Percentiles rank a stretch among this genome's conserved stretches.
These are phyloP conservation scores for Hemithea aestivaria DNA, from an alignment of 2,888 invertebrate genomes.

Conservation along the genomic window DNA sequence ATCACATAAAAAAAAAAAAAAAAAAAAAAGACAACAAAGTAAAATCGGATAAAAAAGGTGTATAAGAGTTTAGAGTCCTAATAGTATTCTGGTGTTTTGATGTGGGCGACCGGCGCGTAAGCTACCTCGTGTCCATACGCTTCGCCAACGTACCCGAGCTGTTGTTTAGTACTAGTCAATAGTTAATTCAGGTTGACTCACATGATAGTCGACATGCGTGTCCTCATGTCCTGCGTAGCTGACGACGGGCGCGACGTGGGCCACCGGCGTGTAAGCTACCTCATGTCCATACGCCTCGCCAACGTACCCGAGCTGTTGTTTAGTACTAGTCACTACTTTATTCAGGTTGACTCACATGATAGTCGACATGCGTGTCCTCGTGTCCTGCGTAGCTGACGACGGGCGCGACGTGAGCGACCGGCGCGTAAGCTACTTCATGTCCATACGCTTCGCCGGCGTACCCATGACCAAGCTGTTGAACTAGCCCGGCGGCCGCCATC, in stretches of 20 bases:
- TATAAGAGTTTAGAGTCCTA: too few species aligned
- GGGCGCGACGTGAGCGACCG: constrained; percentile 47
- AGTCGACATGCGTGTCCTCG: constrained; percentile 70
- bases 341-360: constrained; percentile 62
- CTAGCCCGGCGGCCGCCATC: constrained; percentile 61
- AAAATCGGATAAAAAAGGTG: too few species aligned
- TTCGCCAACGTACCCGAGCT: constrained; percentile 49
- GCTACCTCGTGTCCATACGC: constrained; percentile 62
- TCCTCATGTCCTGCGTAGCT: constrained; percentile 64
- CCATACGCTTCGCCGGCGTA: constrained; percentile 62
- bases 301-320: too few species aligned
- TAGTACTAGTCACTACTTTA: too few species aligned
- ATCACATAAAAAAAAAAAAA: too few species aligned
- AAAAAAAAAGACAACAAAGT: too few species aligned
- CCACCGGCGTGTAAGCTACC: constrained; percentile 60
- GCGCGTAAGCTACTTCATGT: constrained; percentile 64
- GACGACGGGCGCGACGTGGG: constrained; percentile 39
- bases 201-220: constrained; percentile 71
- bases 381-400: constrained; percentile 53
- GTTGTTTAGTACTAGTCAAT: too few species aligned
- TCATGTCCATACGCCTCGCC: constrained; percentile 65
- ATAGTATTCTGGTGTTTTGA: too few species aligned
- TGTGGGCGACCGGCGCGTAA: constrained; percentile 57
- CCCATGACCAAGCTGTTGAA: constrained; percentile 41
- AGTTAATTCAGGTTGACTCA: too few species aligned